Conservation (phyloP, 2,888 invertebrate species). For the Hydrotaea diabolus region DNA sequence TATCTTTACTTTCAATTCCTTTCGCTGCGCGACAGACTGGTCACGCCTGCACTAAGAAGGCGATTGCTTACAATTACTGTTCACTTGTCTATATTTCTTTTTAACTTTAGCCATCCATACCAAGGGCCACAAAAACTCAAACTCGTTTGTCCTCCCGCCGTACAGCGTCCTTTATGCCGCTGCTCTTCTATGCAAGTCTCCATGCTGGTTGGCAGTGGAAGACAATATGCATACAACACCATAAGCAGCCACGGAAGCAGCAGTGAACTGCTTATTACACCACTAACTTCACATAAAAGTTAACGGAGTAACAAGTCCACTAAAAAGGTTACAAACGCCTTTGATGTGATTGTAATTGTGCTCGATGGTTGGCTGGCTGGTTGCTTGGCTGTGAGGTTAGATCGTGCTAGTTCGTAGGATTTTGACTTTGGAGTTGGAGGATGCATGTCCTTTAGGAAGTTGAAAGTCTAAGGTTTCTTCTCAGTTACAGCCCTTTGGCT, state of each 20-base stretch:
- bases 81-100: slow-evolving; percentile 44
- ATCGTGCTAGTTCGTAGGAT: not conserved
- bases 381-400: slow-evolving; percentile 18
- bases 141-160: not conserved
- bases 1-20: no score
- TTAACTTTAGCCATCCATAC: slow-evolving; percentile 25
- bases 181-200: not conserved
- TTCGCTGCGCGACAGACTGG: no score
- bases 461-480: slow-evolving; percentile 53
- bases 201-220: slow-evolving; percentile 14
- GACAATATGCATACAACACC: slow-evolving; percentile 46
- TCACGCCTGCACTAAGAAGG: not conserved
- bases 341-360: slow-evolving; percentile 24
- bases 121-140: not conserved
- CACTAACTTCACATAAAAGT: slow-evolving; percentile 54
- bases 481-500: slow-evolving; percentile 68
- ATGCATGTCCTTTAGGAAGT: slow-evolving; percentile 10
- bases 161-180: not conserved
- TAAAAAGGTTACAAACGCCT: slow-evolving; percentile 24
- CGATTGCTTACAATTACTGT: slow-evolving; percentile 47
- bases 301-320: slow-evolving; percentile 57
- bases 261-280: slow-evolving; percentile 51
- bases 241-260: not conserved
- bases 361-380: not conserved
- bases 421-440: not conserved